These are phyloP conservation scores for Alca torda DNA, from an alignment of 2,797 vertebrate genomes.

Conservation along the genomic window DNA sequence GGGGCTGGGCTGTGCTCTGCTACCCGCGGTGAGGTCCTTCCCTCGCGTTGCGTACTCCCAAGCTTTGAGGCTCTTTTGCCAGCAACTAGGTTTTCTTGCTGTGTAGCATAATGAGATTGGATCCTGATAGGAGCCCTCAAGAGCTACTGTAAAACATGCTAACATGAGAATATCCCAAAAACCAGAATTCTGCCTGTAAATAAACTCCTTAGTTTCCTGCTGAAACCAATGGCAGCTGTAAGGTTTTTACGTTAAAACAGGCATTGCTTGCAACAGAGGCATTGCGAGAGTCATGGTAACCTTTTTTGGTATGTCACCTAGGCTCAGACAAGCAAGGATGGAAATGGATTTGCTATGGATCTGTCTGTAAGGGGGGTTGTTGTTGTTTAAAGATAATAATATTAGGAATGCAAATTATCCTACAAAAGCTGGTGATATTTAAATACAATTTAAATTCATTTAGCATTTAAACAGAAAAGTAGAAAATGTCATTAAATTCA, in stretches of 20 bases:
- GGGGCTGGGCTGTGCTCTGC: not conserved
- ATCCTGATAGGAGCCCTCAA: not conserved
- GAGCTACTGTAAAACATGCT: not conserved
- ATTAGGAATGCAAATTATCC: conserved; percentile 50
- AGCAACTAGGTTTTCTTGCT: not conserved
- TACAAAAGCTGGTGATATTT: conserved; percentile 48
- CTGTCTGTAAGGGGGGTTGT: not conserved
- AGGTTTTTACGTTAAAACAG: not conserved
- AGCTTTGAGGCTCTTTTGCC: not conserved
- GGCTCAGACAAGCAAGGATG: not conserved
- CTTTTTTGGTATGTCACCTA: not conserved
- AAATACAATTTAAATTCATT: conserved; percentile 60
- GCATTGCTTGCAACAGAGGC: not conserved
- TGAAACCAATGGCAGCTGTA: not conserved
- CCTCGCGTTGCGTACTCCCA: fast-evolving
- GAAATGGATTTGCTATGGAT: conserved; percentile 6
- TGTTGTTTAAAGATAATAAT: conserved; percentile 11
- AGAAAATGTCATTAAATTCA: conserved; percentile 59
- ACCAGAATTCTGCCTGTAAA: not conserved
- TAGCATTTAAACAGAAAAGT: conserved; percentile 48
- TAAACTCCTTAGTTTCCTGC: not conserved
- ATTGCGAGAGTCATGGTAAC: not conserved
- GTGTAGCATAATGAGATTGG: not conserved
- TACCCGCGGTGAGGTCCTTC: not conserved
- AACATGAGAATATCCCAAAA: not conserved